These are phyloP conservation scores for Tyto alba DNA, from an alignment of 2,113 vertebrate species.

Conservation along the genomic window DNA sequence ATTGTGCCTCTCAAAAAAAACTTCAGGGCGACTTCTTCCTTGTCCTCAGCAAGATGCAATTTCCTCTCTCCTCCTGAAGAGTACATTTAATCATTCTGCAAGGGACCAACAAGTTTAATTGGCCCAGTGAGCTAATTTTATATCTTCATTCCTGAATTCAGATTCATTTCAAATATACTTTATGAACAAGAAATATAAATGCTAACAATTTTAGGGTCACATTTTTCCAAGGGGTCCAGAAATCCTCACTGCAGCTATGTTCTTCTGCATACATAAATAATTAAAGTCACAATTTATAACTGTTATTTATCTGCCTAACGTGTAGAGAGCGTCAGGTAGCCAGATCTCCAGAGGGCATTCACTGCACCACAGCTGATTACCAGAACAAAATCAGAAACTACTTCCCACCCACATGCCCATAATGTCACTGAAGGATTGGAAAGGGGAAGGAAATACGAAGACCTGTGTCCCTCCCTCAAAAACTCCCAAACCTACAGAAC, in stretches of 20 bases:
- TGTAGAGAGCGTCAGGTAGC: background rate
- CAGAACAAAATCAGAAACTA: conserved; percentile 13
- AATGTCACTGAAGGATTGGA: background rate
- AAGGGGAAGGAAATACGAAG: background rate
- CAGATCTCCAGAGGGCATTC: background rate
- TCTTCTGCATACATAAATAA: background rate
- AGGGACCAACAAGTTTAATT: conserved; percentile 8
- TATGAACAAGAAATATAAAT: background rate
- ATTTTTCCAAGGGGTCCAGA: background rate
- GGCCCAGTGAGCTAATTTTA: conserved; percentile 5
- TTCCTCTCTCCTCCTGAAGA: conserved; percentile 19
- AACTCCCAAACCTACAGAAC: background rate
- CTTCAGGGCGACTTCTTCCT: background rate
- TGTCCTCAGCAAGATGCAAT: background rate
- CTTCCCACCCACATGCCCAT: background rate
- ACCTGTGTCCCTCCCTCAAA: background rate
- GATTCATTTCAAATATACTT: background rate
- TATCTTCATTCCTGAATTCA: background rate
- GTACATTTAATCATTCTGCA: background rate
- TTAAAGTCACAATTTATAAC: background rate
- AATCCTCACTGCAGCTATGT: background rate
- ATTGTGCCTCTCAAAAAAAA: background rate
- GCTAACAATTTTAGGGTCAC: background rate
- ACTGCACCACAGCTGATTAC: background rate
- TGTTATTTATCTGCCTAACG: background rate